Conservation (phyloP, 2,888 invertebrate genomes). For the Sinohyriopsis cumingii region DNA sequence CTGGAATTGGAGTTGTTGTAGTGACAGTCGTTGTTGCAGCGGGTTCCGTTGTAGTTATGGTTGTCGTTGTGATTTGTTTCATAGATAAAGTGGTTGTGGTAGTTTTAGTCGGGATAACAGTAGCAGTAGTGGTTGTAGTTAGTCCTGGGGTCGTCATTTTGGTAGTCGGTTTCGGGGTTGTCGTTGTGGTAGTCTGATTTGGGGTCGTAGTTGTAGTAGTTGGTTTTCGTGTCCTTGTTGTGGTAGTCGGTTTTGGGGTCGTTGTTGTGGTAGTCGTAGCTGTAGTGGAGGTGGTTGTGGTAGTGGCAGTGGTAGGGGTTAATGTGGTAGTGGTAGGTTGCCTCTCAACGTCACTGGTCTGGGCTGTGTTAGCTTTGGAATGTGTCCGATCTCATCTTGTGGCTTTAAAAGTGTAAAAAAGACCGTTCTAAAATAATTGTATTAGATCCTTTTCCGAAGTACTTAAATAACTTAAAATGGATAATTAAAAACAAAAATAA, state of each 20-base stretch:
- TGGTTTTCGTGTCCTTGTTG: too few species aligned
- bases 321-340: not conserved
- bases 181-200: slow-evolving; percentile 2
- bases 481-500: too few species aligned
- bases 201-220: too few species aligned
- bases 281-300: slow-evolving; percentile 15
- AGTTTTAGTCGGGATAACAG: slow-evolving; percentile 5
- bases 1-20: not conserved
- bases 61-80: slow-evolving; percentile 3
- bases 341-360: too few species aligned
- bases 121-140: slow-evolving; percentile 6
- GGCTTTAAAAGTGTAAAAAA: too few species aligned
- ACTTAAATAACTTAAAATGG: too few species aligned
- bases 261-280: slow-evolving; percentile 9
- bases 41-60: not conserved
- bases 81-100: slow-evolving; percentile 1
- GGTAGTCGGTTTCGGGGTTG: slow-evolving; percentile 4
- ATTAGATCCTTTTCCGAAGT: too few species aligned
- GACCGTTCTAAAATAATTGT: too few species aligned
- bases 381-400: too few species aligned
- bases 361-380: too few species aligned
- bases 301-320: slow-evolving; percentile 6
- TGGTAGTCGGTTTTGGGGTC: slow-evolving; percentile 1
- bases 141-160: slow-evolving; percentile 5
- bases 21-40: not conserved